These are phyloP conservation scores for Heliocidaris tuberculata DNA, from an alignment of 35 echinoderm and acorn worm species.

Conservation along the genomic window DNA sequence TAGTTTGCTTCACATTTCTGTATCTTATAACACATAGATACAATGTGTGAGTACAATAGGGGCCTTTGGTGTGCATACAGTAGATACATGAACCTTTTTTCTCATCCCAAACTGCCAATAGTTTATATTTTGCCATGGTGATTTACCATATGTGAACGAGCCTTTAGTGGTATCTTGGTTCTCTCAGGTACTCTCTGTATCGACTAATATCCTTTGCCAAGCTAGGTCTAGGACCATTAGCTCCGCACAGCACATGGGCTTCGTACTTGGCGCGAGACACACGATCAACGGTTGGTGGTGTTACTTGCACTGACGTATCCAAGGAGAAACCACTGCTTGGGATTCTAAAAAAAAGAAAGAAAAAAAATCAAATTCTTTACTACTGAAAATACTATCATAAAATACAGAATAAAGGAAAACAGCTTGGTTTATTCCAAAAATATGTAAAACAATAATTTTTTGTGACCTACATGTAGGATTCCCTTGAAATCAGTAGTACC, in stretches of 20 bases:
- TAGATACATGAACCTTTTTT: too few species aligned
- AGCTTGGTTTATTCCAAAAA: neutral
- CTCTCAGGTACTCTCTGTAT: conserved; percentile 19
- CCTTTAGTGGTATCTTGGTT: neutral
- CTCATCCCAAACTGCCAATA: too few species aligned
- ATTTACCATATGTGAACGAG: too few species aligned
- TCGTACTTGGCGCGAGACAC: conserved; percentile 63
- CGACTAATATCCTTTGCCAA: conserved; percentile 32
- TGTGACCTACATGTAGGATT: too few species aligned
- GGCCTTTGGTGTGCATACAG: too few species aligned
- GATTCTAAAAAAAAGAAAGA: conserved; percentile 39
- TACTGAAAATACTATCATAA: neutral
- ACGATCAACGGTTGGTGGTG: conserved; percentile 60
- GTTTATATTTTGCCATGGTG: too few species aligned
- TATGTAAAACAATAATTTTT: neutral
- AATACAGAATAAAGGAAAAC: neutral
- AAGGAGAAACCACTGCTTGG: conserved; percentile 72
- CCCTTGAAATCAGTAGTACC: too few species aligned
- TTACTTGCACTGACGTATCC: conserved; percentile 71
- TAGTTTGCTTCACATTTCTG: too few species aligned
- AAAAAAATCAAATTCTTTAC: neutral
- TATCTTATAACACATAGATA: too few species aligned
- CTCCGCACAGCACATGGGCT: conserved; percentile 43
- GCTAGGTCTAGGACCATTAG: conserved; percentile 43
- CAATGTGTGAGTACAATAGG: too few species aligned